phyloP scores from a whole-genome alignment of 2,113 vertebrate species.

The Mormoops blainvillei region DNA sequence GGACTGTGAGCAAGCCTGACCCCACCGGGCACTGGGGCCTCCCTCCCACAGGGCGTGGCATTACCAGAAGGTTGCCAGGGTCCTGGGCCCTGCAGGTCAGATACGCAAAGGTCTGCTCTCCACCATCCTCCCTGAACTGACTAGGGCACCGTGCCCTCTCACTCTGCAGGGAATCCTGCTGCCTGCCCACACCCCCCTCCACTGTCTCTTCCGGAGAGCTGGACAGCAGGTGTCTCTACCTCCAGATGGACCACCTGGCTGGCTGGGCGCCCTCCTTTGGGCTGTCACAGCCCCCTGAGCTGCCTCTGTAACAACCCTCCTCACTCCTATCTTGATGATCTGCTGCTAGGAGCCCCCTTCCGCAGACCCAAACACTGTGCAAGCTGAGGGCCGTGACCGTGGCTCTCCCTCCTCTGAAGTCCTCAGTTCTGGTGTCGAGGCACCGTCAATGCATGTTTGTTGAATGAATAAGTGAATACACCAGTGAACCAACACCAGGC shows the following conservation, averaged over 20 bases:
- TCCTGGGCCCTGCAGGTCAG: background rate
- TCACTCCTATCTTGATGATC: background rate
- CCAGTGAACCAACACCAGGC: background rate
- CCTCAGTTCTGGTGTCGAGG: background rate
- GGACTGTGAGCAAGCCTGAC: no score
- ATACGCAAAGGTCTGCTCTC: background rate
- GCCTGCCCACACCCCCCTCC: fast-evolving
- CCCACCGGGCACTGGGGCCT: background rate
- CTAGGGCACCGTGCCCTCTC: fast-evolving
- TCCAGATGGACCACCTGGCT: background rate
- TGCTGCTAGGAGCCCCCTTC: no score
- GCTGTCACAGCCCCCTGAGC: background rate
- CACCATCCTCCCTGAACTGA: background rate
- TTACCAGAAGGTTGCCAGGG: background rate
- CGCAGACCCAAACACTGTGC: fast-evolving
- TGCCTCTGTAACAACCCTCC: fast-evolving
- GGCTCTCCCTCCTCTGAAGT: background rate
- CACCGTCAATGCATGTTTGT: background rate
- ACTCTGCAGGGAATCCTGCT: background rate
- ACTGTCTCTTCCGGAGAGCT: background rate
- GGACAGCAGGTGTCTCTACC: background rate
- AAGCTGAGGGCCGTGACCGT: fast-evolving
- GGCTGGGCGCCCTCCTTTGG: background rate
- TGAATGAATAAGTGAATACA: background rate
- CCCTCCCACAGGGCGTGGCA: background rate